Conservation (phyloP, 2,888 invertebrate genomes). For the Macrosiphum euphorbiae region DNA sequence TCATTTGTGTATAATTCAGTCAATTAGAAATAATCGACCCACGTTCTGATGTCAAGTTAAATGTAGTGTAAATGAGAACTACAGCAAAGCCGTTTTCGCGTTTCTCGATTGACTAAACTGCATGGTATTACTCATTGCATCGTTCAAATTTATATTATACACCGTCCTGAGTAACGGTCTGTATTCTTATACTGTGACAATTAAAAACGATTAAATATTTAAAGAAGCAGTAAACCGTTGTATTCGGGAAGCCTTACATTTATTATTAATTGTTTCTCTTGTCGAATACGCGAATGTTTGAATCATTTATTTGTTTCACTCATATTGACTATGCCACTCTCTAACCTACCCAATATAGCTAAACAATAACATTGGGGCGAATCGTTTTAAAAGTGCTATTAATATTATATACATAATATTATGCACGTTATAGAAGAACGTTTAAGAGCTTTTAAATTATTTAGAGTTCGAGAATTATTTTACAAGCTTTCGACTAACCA, state of each 20-base stretch:
- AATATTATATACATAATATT: too few species aligned
- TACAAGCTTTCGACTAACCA: neutral
- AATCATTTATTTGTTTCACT: neutral
- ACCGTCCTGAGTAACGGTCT: neutral
- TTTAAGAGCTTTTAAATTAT: neutral
- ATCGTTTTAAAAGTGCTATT: neutral
- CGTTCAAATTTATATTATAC: neutral
- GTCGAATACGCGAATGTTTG: neutral
- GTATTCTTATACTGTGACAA: neutral
- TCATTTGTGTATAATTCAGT: slow-evolving; percentile 10
- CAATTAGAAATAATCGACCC: slow-evolving; percentile 44
- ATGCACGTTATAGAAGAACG: neutral
- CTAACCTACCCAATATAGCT: neutral
- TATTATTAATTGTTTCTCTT: neutral
- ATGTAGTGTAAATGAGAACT: slow-evolving; percentile 29
- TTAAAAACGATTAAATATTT: neutral
- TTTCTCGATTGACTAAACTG: neutral
- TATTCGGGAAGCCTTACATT: neutral
- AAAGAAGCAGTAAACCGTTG: neutral
- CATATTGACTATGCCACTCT: neutral
- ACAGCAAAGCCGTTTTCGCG: neutral
- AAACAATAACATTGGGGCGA: neutral
- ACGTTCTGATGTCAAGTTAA: slow-evolving; percentile 30
- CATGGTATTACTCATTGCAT: neutral
- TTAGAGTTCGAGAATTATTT: neutral